Percentiles rank a stretch among this genome's conserved stretches.
These are phyloP conservation scores for Pampusana beccarii DNA, from an alignment of 2,113 vertebrate species.

Conservation along the genomic window DNA sequence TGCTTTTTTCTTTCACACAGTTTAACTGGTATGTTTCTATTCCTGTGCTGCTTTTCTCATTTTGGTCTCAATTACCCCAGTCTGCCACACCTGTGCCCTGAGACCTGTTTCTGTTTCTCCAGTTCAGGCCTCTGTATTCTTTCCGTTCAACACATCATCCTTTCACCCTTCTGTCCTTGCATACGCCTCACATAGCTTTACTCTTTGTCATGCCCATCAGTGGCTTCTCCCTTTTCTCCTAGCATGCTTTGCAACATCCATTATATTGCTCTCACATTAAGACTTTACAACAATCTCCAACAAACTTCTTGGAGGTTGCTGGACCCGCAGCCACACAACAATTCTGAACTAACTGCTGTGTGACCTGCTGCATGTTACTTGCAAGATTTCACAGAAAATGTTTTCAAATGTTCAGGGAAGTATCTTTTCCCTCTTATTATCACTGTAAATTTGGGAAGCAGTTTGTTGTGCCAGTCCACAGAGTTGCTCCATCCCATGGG, in stretches of 20 bases:
- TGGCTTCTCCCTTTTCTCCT: not conserved
- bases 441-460: not conserved
- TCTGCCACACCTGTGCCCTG: not conserved
- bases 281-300: not conserved
- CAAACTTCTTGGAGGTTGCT: not conserved
- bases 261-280: not conserved
- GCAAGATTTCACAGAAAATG: not conserved
- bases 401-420: not conserved
- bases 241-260: not conserved
- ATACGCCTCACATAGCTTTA: not conserved
- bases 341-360: not conserved
- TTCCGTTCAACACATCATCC: not conserved
- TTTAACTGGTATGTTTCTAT: not conserved
- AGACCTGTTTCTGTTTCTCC: not conserved
- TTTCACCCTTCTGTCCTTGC: not conserved
- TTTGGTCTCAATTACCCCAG: not conserved
- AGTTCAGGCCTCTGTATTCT: not conserved
- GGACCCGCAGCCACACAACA: not conserved
- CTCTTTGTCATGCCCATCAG: not conserved
- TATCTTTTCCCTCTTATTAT: not conserved
- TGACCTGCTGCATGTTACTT: not conserved
- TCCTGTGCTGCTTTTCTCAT: not conserved
- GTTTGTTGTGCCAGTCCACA: not conserved
- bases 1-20: not conserved
- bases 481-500: not conserved